Evolutionary conservation across 2,797 vertebrate genomes (phyloP).

Genomic region (Microchirus variegatus): DNA sequence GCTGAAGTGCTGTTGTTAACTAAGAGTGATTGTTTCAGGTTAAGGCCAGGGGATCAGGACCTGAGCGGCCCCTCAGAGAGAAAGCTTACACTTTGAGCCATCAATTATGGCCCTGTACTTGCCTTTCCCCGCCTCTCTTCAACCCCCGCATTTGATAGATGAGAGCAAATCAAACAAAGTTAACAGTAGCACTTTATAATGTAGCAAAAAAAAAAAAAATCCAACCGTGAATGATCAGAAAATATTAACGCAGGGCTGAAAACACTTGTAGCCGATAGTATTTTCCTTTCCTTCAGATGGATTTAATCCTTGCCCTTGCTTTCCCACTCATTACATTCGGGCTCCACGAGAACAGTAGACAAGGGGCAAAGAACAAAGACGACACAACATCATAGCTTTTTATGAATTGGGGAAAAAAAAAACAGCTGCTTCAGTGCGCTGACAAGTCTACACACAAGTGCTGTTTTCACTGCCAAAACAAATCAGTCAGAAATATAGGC

Average conservation of each 20-base stretch:
- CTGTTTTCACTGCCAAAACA: slow-evolving; percentile 65
- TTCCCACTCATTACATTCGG: slow-evolving; percentile 48
- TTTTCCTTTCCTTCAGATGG: slow-evolving; percentile 29
- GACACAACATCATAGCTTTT: slow-evolving; percentile 68
- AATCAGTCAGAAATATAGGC: slow-evolving; percentile 71
- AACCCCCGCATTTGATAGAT: slow-evolving; percentile 35
- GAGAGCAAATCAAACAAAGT: slow-evolving; percentile 6
- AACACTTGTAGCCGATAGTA: slow-evolving; percentile 19
- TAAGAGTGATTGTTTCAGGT: slow-evolving; percentile 83
- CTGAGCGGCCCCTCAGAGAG: slow-evolving; percentile 76
- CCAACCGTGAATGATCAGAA: slow-evolving; percentile 25
- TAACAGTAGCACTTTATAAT: slow-evolving; percentile 23
- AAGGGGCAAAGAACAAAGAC: slow-evolving; percentile 66
- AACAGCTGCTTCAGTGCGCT: slow-evolving; percentile 58
- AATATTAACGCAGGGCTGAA: slow-evolving; percentile 24
- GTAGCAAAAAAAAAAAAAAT: slow-evolving; percentile 37
- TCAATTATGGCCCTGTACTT: slow-evolving; percentile 67
- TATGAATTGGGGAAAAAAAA: slow-evolving; percentile 67
- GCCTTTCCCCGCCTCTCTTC: slow-evolving; percentile 41
- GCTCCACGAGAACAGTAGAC: slow-evolving; percentile 50
- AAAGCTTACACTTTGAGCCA: slow-evolving; percentile 71
- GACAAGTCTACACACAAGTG: slow-evolving; percentile 57
- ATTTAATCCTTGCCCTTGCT: slow-evolving; percentile 44
- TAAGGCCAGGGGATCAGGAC: slow-evolving; percentile 79
- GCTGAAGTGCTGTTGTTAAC: slow-evolving; percentile 84